These are phyloP conservation scores for Ctena decussata DNA, from an alignment of 2,888 invertebrate species.

Conservation along the genomic window DNA sequence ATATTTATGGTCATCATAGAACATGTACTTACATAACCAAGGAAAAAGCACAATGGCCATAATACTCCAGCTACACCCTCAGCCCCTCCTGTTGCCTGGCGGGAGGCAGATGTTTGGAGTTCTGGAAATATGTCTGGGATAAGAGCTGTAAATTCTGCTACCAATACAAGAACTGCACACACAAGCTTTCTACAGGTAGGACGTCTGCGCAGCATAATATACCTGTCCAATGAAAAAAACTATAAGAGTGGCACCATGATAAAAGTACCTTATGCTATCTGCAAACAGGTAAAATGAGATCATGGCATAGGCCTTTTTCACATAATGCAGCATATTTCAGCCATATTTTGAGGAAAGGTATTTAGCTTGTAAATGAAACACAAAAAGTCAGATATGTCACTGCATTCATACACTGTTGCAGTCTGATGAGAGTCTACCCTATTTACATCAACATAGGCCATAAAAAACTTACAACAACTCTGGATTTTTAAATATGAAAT, in stretches of 20 bases:
- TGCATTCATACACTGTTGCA: no score
- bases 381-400: no score
- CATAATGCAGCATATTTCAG: neutral
- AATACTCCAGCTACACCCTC: constrained; percentile 70
- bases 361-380: neutral
- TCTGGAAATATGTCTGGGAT: constrained; percentile 75
- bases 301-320: no score
- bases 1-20: no score
- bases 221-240: constrained; percentile 59
- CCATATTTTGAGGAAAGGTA: neutral
- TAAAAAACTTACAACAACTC: no score
- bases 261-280: no score
- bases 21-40: constrained; percentile 68
- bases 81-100: constrained; percentile 71
- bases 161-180: constrained; percentile 71
- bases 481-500: no score
- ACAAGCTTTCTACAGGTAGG: constrained; percentile 70
- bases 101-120: constrained; percentile 60
- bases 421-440: no score
- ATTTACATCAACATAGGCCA: no score
- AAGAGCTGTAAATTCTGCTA: constrained; percentile 76
- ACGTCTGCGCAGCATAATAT: constrained; percentile 67
- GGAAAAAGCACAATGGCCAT: constrained; percentile 74
- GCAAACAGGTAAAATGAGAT: no score
- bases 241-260: no score